Base-by-base conservation (phyloP, 2,888 invertebrate species). In the Polyploca ridens region DNA sequence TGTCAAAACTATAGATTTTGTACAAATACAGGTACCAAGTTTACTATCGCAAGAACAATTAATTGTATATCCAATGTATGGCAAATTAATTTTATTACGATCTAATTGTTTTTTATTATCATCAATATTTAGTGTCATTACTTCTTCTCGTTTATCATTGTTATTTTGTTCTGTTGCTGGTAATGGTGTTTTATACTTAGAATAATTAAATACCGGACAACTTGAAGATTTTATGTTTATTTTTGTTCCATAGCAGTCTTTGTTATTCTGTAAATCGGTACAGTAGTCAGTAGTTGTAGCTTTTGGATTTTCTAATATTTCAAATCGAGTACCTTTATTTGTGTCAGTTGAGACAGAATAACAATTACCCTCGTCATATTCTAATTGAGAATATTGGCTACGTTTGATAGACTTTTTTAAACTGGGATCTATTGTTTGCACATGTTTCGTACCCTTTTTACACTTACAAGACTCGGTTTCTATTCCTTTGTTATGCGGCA, bases 21-120 rank as follows among this genome's bases (percentile, higher is more conserved):
- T 75, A 68, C 91, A 90, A 60, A 79, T 65, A 69, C 90, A 89
- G 4, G 76, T 62, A 33, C 84, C 87, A 60, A 89, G 69, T 58
- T 74, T 71, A 63, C 65, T 66, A 59, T 87, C 79, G 70, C 90
- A 90, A 63, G 82, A 75, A 76, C 90, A 89, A 67, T 88, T 82
- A 44, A 90, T 69, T 6, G 90, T 93, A 64, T 76, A 87, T 8
- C 89, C 90, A 64, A 88, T 76, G 66, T 88, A 88, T 46, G 88
- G 85, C 8, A 65, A 62, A 7, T 64, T 33, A 38, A 35, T 35
- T 58, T 67, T 63, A 46, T n/a, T 49, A 49, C 41, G 1, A 59
- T 63, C 58, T 60, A 59, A 59, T 46, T 69, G 59, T 44, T 66
- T 49, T 62, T 62, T 38, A 16, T 8, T 38, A 27, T 38, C 44